Evolutionary conservation across 2,888 invertebrate species (phyloP).

Genomic region (Pelosia muscerda): DNA sequence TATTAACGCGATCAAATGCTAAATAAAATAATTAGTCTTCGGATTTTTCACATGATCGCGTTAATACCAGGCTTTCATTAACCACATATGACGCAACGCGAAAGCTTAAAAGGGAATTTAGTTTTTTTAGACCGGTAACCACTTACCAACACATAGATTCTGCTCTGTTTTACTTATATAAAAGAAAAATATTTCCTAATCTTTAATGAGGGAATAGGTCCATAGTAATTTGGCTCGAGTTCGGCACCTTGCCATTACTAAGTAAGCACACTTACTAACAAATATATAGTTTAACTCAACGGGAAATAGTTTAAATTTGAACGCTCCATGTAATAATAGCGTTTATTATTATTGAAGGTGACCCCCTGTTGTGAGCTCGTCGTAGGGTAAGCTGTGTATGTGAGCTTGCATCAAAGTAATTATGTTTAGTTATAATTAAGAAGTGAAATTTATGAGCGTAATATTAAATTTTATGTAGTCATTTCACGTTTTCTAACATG

Average conservation of each 20-base stretch:
- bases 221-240: slow-evolving; percentile 53
- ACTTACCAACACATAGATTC: background rate
- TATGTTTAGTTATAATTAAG: slow-evolving; percentile 4
- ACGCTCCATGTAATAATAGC: slow-evolving; percentile 25
- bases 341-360: slow-evolving; percentile 46
- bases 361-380: slow-evolving; percentile 39
- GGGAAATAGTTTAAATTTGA: slow-evolving; percentile 45
- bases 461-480: slow-evolving; percentile 5
- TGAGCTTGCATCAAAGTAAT: background rate
- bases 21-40: too few species aligned
- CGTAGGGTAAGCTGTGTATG: slow-evolving; percentile 16
- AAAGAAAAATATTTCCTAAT: slow-evolving; percentile 18
- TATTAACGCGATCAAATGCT: too few species aligned
- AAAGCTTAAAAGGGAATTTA: too few species aligned
- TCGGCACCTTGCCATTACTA: slow-evolving; percentile 51
- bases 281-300: slow-evolving; percentile 46
- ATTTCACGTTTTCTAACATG: slow-evolving; percentile 32
- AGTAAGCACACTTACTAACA: slow-evolving; percentile 47
- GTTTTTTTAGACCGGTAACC: too few species aligned
- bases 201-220: slow-evolving; percentile 29
- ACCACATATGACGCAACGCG: too few species aligned
- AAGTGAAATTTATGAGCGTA: background rate
- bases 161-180: background rate
- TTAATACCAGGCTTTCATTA: too few species aligned
- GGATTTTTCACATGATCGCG: too few species aligned